Percentiles rank a stretch among this genome's conserved stretches.
These are phyloP conservation scores for Pocillopora meandrina DNA, from an alignment of 92 coral and sea anemone genomes.

Conservation along the genomic window DNA sequence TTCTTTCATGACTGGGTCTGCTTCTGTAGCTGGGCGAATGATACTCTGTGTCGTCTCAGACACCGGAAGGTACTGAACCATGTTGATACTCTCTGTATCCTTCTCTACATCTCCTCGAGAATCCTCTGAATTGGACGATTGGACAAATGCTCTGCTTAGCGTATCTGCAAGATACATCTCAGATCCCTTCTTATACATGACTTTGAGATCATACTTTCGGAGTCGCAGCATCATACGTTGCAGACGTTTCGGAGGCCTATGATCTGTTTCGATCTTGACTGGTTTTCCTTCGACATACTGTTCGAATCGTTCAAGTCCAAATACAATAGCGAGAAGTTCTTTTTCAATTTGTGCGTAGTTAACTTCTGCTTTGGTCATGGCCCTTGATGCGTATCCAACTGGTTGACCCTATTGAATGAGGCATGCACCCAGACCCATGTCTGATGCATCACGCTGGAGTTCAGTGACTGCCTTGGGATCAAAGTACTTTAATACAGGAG, in stretches of 20 bases:
- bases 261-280: constrained; percentile 19
- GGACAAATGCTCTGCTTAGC: constrained; percentile 28
- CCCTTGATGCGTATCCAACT: constrained; percentile 11
- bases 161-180: constrained; percentile 46
- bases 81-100: constrained; percentile 40
- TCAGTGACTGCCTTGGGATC: no score
- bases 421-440: no score
- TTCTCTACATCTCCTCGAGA: constrained; percentile 31
- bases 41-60: constrained; percentile 35
- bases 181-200: constrained; percentile 24
- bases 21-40: constrained; percentile 40
- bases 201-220: constrained; percentile 17
- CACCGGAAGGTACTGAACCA: constrained; percentile 45
- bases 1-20: constrained; percentile 28
- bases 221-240: constrained; percentile 42
- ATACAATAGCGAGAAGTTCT: constrained; percentile 16
- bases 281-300: constrained; percentile 12
- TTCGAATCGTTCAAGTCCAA: constrained; percentile 15
- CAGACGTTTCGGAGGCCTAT: constrained; percentile 25
- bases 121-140: background rate
- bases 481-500: no score
- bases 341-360: constrained; percentile 11
- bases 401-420: constrained; percentile 23
- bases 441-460: no score
- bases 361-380: background rate